Percentiles rank a stretch among this genome's conserved stretches.
phyloP scores from a whole-genome alignment of 1,140 invertebrate genomes.

The Aleiodes sp. region DNA sequence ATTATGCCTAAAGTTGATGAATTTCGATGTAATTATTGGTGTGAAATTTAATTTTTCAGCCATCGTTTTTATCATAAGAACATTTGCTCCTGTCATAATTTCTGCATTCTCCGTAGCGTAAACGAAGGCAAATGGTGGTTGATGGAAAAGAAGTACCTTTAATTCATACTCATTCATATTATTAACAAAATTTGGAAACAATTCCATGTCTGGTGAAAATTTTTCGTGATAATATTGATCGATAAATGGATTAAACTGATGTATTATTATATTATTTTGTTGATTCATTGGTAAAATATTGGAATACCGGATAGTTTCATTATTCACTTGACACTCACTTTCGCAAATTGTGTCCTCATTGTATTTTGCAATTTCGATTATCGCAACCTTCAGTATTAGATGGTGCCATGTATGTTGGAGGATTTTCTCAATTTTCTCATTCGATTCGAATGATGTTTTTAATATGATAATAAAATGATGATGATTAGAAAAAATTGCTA shows the following conservation, averaged over 20 bases:
- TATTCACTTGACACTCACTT: too few relatives aligned
- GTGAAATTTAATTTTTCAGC: neutral
- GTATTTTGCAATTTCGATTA: neutral
- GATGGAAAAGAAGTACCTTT: neutral
- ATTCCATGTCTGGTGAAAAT: neutral
- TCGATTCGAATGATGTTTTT: neutral
- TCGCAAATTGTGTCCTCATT: neutral
- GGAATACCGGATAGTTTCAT: neutral
- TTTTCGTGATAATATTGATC: neutral
- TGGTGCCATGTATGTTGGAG: neutral
- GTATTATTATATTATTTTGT: neutral
- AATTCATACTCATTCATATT: neutral
- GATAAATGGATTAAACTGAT: constrained; percentile 1
- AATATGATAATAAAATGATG: neutral
- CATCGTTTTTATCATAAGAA: neutral
- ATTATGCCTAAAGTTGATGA: too few relatives aligned
- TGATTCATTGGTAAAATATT: neutral
- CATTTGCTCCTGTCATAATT: neutral
- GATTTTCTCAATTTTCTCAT: neutral
- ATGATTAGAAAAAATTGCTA: neutral
- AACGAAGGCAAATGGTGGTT: neutral
- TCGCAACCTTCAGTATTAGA: neutral
- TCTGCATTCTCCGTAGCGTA: neutral
- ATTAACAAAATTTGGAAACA: neutral
- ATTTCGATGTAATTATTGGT: neutral